Percentiles rank a stretch among this genome's conserved stretches.
These are phyloP conservation scores for Anolis carolinensis DNA, from an alignment of 2,113 vertebrate genomes.

Conservation along the genomic window DNA sequence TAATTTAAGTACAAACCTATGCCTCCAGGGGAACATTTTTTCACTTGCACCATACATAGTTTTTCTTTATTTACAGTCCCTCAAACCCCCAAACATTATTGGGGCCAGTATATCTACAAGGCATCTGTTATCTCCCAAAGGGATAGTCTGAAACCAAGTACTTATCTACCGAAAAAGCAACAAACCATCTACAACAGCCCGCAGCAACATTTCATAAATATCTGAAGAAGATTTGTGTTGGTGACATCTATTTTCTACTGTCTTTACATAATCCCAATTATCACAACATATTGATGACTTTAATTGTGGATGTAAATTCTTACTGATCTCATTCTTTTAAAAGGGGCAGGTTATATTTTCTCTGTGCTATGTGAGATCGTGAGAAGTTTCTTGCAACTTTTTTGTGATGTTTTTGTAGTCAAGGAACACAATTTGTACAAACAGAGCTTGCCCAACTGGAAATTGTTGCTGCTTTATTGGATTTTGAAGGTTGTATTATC, in stretches of 20 bases:
- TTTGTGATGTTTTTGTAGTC: no score
- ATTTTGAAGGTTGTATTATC: no score
- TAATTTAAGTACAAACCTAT: slow-evolving; percentile 24
- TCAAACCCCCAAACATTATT: background rate
- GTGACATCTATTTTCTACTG: background rate
- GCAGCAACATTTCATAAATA: background rate
- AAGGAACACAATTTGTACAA: no score
- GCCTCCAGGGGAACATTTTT: slow-evolving; percentile 14
- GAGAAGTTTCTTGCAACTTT: no score
- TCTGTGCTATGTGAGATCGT: no score
- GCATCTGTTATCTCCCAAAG: background rate
- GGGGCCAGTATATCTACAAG: background rate
- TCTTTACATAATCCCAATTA: background rate
- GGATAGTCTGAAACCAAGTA: background rate
- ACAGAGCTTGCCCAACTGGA: no score
- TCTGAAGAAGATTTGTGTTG: background rate
- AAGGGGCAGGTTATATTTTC: no score
- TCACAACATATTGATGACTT: background rate
- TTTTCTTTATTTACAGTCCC: background rate
- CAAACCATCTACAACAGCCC: background rate
- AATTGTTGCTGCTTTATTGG: no score
- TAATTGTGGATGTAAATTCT: no score
- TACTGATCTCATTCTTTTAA: no score
- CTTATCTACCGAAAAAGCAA: background rate
- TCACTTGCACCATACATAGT: background rate